Base-by-base conservation (phyloP, 2,888 invertebrate species). In the Xestobium rufovillosum region DNA sequence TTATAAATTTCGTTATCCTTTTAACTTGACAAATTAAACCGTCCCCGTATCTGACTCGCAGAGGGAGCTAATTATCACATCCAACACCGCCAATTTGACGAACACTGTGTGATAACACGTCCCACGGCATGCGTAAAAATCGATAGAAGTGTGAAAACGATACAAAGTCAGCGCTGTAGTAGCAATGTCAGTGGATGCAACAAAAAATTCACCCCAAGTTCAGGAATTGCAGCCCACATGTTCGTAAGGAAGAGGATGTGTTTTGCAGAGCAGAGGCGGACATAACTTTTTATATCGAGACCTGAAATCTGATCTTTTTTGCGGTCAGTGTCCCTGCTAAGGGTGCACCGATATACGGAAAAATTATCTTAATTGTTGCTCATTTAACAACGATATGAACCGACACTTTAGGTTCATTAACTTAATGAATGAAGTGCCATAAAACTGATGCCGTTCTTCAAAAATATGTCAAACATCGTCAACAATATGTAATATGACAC, bases 161-260 rank as follows among this genome's bases (percentile, higher is more conserved):
- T 19, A 19, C 23, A 19, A 19, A 19, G 23, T 19, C 23, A 19
- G n/a, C 23, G 23, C 23, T n/a, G 23, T 19, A n/a, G 23, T 19
- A 19, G 6, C 23, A 19, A n/a, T 19, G 23, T 19, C 23, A n/a
- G 23, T 19, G 23, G n/a, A 6, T 8, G 6, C n/a, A n/a, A 19
- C 23, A 19, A 19, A 19, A 19, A 19, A 19, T 19, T n/a, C 6
- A 19, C 23, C 23, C 23, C 23, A 19, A 19, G 23, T 19, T 19
- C 23, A 25, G 34, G 34, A 19, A 26, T 15, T 33, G 28, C 17
- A 12, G 39, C 28, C 39, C 39, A 39, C 23, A 39, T 39, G 34
- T 39, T 30, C 4, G 25, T 11, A 30, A 39, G 39, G 39, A 39
- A 39, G 39, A 39, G 39, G 39, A 39, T 39, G 39, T 39, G 30